Base-by-base conservation (phyloP, 2,888 invertebrate species). In the Drosophila mulleri region DNA sequence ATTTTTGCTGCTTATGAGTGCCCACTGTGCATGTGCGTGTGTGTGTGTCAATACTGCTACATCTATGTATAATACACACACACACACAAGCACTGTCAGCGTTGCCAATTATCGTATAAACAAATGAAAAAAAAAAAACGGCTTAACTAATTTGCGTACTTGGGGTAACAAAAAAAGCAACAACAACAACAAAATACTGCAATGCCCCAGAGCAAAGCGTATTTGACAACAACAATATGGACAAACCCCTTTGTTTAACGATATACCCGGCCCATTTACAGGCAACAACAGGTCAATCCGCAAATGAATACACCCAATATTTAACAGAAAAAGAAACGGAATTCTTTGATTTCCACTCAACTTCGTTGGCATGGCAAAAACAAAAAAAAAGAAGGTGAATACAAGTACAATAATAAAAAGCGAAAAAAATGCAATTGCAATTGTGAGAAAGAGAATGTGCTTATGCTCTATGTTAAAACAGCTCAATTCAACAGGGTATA, bases 121-220 rank as follows among this genome's bases (percentile, higher is more conserved):
- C 57, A 72, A 78, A 62, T 60, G n/a, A 56, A 71, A 18, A 71
- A n/a, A 56, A 68, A 65, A 62, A 26, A 26, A 8, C 44, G 57
- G 58, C 67, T 73, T 61, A 76, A 78, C 73, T 68, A 82, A 87
- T 87, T 87, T 75, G 73, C 66, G 59, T 66, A 77, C 54, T 70
- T 61, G 39, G 16, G 41, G 59, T 1, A 26, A 26, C 60, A 37
- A 37, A 14, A 5, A 37, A 37, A 37, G 14, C 14, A 14, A 14
- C 4, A 37, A 29, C 8, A 29, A 29, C 8, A 37, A 61, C 32
- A 58, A 44, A 48, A 47, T 61, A 61, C 62, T 54, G 23, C 45
- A 62, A 54, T 48, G 39, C 61, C 37, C 16, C 26, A 14, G 45
- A 37, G 44, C 57, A 32, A 72, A 26, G 7, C 50, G 52, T 44